Evolutionary conservation across 1,140 invertebrate genomes (phyloP).

Genomic region (Solenopsis fugax): DNA sequence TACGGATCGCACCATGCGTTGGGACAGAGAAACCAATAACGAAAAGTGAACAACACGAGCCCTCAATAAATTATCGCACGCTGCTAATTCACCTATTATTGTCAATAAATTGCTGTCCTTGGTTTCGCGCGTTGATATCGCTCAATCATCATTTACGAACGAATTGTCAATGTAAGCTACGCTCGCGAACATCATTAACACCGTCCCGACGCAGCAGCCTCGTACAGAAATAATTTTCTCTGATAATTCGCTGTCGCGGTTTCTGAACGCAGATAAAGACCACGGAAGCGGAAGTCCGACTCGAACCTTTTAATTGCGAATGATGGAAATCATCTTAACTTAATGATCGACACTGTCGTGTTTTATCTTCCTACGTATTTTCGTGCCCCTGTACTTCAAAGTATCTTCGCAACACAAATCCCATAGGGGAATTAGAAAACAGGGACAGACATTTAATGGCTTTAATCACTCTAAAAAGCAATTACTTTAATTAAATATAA

Average conservation of each 20-base stretch:
- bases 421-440: neutral
- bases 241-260: conserved; percentile 17
- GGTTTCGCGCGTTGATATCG: neutral
- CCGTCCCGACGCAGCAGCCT: too few relatives aligned
- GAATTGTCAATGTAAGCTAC: neutral
- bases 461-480: conserved; percentile 4
- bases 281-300: conserved; percentile 13
- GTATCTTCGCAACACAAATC: neutral
- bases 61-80: conserved; percentile 23
- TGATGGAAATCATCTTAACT: neutral
- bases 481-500: conserved; percentile 26
- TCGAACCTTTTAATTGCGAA: conserved; percentile 4
- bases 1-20: neutral
- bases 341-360: neutral
- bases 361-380: neutral
- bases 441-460: neutral
- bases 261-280: conserved; percentile 15
- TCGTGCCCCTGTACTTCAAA: neutral
- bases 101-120: conserved; percentile 36
- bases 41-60: neutral
- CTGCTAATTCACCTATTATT: conserved; percentile 9
- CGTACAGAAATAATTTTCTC: neutral
- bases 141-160: conserved; percentile 7
- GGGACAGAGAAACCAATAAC: neutral
- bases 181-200: neutral